phyloP scores from a whole-genome alignment of 2,888 invertebrate species.

The Liodrosophila aerea region DNA sequence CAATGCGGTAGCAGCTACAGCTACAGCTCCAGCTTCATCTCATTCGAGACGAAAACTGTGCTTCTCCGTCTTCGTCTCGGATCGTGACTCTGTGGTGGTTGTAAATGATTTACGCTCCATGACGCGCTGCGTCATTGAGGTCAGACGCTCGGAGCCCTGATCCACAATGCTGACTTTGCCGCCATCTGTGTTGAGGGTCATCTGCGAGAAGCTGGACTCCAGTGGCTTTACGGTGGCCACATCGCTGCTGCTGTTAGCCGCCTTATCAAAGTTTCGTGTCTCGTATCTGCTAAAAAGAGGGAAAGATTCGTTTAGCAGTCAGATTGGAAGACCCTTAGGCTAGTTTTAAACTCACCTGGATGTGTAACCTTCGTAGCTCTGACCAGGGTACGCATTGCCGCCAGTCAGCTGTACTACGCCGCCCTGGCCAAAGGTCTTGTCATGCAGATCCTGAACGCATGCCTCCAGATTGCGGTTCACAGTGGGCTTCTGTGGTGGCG shows the following conservation, averaged over 20 bases:
- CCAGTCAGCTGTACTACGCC: slow-evolving; percentile 79
- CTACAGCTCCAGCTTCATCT: no score
- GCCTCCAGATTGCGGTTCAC: slow-evolving; percentile 81
- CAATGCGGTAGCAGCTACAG: no score
- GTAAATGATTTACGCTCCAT: slow-evolving; percentile 82
- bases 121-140: slow-evolving; percentile 82
- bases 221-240: slow-evolving; percentile 70
- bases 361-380: slow-evolving; percentile 86
- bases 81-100: slow-evolving; percentile 81
- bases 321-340: no score
- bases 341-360: slow-evolving; percentile 84
- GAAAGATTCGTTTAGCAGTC: no score
- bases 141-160: slow-evolving; percentile 80
- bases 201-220: slow-evolving; percentile 80
- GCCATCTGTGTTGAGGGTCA: slow-evolving; percentile 80
- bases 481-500: slow-evolving; percentile 58
- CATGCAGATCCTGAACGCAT: slow-evolving; percentile 82
- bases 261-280: slow-evolving; percentile 81
- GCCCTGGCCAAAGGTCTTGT: slow-evolving; percentile 82
- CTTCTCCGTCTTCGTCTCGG: slow-evolving; percentile 82
- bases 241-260: slow-evolving; percentile 63
- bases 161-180: slow-evolving; percentile 81
- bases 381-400: slow-evolving; percentile 77
- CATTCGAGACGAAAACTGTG: slow-evolving; percentile 82
- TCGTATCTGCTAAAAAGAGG: slow-evolving; percentile 80